Evolutionary conservation across 2,888 invertebrate genomes (phyloP), one percentile per base, ranked within the genome.

Genomic region (Hydriomena furcata): DNA sequence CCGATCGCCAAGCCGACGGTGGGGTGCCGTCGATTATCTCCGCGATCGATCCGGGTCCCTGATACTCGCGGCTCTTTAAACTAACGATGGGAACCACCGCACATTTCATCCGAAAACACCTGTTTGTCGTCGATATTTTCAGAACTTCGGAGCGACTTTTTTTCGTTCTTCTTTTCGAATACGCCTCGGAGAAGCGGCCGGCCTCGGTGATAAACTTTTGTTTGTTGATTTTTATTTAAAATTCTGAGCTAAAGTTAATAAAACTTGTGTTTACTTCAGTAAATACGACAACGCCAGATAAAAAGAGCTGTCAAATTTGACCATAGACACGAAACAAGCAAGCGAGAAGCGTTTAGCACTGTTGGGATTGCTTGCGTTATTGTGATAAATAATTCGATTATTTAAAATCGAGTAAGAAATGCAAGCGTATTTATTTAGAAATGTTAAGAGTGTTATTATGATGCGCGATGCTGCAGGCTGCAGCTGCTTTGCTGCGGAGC

Each of bases 21-120:
- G 50, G 55, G 57, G 58, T 48, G 59, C 57, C 60, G 57, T 55
- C 65, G 61, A 66, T 70, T 68, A 70, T 71, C 67, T 57, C 60
- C 52, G 63, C 71, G 80, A 85, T 85, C 87, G 81, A 87, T 86
- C 89, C 90, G 87, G 91, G 80, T 73, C 69, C 84, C 65, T 85
- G 79, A 81, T 84, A 86, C 86, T 83, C 84, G 87, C 86, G 74
- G 78, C 82, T 84, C 81, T 76, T 85, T 84, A 86, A 84, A n/a
- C n/a, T 87, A 82, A 84, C 79, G 79, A 78, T 87, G 88, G 85
- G 89, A 90, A 90, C 86, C 78, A 74, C 79, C 83, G 87, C 87
- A 85, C 92, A 89, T 91, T 92, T 92, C 92, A 91, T 93, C 93
- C 92, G 92, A 92, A 93, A 94, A 94, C 94, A 94, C 94, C 94